A percentile compares a stretch with the other conserved stretches of the same genome.
These are phyloP conservation scores for Micromys minutus DNA, from an alignment of 2,113 vertebrate species.

Conservation along the genomic window DNA sequence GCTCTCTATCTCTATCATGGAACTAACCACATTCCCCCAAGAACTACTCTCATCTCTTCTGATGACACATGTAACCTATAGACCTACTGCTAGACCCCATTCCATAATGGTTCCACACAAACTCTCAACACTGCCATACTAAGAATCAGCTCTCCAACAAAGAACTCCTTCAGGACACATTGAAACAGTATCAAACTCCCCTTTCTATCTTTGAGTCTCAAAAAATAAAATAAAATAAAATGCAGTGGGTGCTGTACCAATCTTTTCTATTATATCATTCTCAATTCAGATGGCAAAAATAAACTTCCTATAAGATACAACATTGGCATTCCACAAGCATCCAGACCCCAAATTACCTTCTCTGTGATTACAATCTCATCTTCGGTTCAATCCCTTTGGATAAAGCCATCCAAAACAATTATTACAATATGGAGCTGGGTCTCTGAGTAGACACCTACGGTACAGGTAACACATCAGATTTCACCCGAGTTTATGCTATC, in stretches of 20 bases:
- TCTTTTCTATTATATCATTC: not conserved
- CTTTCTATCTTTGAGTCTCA: not conserved
- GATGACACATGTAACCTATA: not conserved
- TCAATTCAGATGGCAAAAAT: not conserved
- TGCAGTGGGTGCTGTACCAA: not conserved
- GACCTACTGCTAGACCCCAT: not conserved
- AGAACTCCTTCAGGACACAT: no score
- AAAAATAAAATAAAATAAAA: no score
- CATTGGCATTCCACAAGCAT: not conserved
- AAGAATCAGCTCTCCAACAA: not conserved
- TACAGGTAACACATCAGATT: not conserved
- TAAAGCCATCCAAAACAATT: not conserved
- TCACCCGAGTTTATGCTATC: not conserved
- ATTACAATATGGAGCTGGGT: not conserved
- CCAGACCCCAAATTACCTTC: not conserved
- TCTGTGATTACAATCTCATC: not conserved
- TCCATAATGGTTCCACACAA: not conserved
- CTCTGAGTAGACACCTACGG: not conserved
- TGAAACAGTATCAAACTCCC: not conserved
- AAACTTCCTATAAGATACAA: fast-evolving
- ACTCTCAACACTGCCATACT: not conserved
- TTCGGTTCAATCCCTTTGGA: not conserved
- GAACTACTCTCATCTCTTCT: not conserved
- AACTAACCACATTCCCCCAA: not conserved
- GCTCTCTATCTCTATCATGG: not conserved